Evolutionary conservation across 2,888 invertebrate genomes (phyloP).

Genomic region (Athripsodes cinereus): DNA sequence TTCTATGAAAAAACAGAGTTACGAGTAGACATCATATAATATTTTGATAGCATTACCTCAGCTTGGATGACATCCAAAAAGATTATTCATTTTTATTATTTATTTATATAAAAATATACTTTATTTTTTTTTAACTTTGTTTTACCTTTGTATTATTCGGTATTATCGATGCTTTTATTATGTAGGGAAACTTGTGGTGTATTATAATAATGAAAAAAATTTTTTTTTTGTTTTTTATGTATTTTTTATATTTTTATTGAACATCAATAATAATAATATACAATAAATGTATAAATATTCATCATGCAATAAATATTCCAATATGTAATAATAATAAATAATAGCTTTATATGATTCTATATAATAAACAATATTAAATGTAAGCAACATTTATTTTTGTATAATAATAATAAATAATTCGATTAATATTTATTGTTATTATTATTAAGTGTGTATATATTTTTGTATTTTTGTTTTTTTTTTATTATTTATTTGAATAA

Average conservation of each 20-base stretch:
- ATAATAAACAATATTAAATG: neutral
- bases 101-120: neutral
- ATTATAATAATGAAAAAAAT: too few species aligned
- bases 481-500: too few species aligned
- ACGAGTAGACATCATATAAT: slow-evolving; percentile 27
- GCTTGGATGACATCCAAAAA: slow-evolving; percentile 19
- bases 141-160: too few species aligned
- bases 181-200: too few species aligned
- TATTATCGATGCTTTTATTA: too few species aligned
- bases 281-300: neutral
- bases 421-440: too few species aligned
- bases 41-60: slow-evolving; percentile 26
- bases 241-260: too few species aligned
- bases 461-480: neutral
- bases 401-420: too few species aligned
- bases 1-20: slow-evolving; percentile 27
- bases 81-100: slow-evolving; percentile 6
- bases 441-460: neutral
- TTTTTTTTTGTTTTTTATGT: too few species aligned
- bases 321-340: neutral
- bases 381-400: too few species aligned
- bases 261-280: too few species aligned
- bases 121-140: neutral
- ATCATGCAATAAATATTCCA: neutral
- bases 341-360: neutral